Conservation (phyloP, 2,113 vertebrate genomes). For the Psilopogon haemacephalus region DNA sequence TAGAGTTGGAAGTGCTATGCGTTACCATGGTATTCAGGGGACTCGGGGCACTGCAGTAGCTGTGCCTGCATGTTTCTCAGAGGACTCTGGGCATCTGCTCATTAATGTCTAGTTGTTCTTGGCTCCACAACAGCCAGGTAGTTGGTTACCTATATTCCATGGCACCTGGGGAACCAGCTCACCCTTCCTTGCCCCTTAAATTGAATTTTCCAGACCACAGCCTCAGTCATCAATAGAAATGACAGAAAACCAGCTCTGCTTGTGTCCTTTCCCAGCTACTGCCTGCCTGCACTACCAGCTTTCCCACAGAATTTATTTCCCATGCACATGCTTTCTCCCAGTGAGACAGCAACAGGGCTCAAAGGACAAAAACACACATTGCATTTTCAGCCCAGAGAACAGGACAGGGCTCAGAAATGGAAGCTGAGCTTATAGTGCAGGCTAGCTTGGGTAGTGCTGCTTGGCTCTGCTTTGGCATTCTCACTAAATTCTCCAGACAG, state of each 20-base stretch:
- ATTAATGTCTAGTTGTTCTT: not conserved
- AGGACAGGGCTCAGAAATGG: not conserved
- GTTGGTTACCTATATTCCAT: not conserved
- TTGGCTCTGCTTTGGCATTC: not conserved
- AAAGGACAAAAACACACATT: not conserved
- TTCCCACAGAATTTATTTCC: not conserved
- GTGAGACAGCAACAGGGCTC: not conserved
- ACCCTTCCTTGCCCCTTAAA: not conserved
- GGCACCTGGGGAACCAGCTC: not conserved
- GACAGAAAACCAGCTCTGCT: not conserved
- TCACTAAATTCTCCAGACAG: slow-evolving; percentile 31
- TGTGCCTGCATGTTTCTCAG: not conserved
- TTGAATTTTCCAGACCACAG: not conserved
- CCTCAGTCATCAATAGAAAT: not conserved
- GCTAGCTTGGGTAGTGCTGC: not conserved
- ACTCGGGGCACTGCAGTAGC: not conserved
- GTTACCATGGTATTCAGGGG: not conserved
- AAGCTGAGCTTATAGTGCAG: not conserved
- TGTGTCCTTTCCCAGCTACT: not conserved
- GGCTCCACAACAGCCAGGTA: not conserved
- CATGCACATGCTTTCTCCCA: not conserved
- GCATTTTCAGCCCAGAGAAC: not conserved
- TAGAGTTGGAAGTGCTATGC: not conserved
- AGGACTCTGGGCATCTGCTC: not conserved
- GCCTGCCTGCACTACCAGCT: not conserved